Percentiles rank a stretch among this genome's conserved stretches.
phyloP scores from a whole-genome alignment of 1,140 invertebrate species.

The Dendrolimus kikuchii region DNA sequence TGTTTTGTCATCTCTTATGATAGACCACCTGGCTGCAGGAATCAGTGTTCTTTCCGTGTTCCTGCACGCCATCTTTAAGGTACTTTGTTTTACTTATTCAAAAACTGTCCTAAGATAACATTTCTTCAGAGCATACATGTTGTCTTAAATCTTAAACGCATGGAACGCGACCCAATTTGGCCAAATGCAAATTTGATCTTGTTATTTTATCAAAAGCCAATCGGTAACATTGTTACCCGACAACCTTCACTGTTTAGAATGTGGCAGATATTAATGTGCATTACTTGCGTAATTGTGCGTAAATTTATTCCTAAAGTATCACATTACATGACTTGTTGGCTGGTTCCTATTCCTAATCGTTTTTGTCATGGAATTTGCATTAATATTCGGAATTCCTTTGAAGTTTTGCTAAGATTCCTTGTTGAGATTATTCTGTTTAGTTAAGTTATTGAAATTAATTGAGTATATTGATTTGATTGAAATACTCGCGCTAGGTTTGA shows the following conservation, averaged over 20 bases:
- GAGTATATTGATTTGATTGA: conserved; percentile 2
- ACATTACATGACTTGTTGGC: no score
- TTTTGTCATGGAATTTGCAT: neutral
- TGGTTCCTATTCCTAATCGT: no score
- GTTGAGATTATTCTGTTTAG: neutral
- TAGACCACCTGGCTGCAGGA: no score
- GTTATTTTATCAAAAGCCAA: conserved; percentile 13
- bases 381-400: neutral
- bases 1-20: no score
- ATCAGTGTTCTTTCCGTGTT: no score
- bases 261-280: conserved; percentile 15
- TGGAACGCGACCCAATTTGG: no score
- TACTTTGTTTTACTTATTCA: no score
- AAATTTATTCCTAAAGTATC: conserved; percentile 8
- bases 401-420: no score
- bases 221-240: conserved; percentile 12
- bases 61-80: no score
- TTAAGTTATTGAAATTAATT: neutral
- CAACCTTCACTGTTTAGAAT: conserved; percentile 11
- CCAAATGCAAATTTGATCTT: conserved; percentile 13
- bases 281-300: conserved; percentile 9
- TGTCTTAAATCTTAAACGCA: no score
- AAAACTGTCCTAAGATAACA: no score
- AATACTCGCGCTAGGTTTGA: neutral
- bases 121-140: no score